Evolutionary conservation across 2,797 vertebrate species (phyloP), one percentile per base, ranked within the genome.

Genomic region (Tokudaia tokunoshimensis): DNA sequence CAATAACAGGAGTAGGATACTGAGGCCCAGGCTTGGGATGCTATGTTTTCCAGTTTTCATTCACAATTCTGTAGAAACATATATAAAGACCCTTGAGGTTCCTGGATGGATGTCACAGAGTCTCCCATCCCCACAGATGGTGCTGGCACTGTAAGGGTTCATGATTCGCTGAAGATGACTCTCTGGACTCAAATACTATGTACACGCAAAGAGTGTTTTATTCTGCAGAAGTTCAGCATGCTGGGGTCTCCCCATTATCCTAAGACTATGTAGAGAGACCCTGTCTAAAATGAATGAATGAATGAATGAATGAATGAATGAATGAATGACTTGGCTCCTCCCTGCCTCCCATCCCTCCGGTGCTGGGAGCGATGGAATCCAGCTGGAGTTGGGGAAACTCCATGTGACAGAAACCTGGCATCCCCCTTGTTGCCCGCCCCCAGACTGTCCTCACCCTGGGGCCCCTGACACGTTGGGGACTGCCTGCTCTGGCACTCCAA

Each of bases 351-450:
- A 1, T 50, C 11, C 0, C 52, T n/a, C 47, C 0, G 14, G 81
- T 83, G 41, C 85, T 55, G n/a, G 44, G 75, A 44, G 37, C 26
- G 12, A 9, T 3, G 15, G 47, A 17, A 55, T 44, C 31, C 72
- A 87, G 37, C 31, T 0, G 0, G 34, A 19, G 22, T 3, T 0
- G 2, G 82, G 57, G n/a, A 26, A 20, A 52, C 47, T 10, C 24
- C 22, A 29, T 61, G 83, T 89, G 92, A 94, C 92, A 94, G 97
- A 85, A 85, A 83, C 13, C 91, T 95, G 96, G 95, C 84, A 52
- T 9, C 59, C 20, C 22, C 22, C 29, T 1, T 0, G 17, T 52
- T 12, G 13, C 90, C 94, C 29, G 1, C 67, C 83, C 92, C 81
- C 22, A 0, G 72, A 81, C 96, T 95, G 34, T 88, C 87, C 78